These are phyloP conservation scores for Sigmodon hispidus DNA, from an alignment of 2,113 vertebrate genomes.

Conservation along the genomic window DNA sequence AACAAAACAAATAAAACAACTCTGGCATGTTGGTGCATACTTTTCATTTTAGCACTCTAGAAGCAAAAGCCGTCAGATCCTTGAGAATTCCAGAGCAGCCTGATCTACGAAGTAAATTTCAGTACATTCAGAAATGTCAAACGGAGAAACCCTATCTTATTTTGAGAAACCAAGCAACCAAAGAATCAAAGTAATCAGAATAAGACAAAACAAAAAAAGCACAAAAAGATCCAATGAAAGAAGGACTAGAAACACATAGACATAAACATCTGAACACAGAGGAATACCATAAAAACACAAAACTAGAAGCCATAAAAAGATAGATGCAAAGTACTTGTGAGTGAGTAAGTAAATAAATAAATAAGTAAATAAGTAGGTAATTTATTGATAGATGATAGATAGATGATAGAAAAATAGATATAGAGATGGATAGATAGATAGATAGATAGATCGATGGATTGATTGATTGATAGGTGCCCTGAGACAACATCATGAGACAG, in stretches of 20 bases:
- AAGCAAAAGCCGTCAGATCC: background rate
- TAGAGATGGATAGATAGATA: no score
- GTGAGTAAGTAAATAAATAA: background rate
- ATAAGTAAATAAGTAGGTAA: background rate
- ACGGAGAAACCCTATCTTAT: background rate
- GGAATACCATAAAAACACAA: background rate
- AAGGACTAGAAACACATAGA: background rate
- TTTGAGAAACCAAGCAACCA: background rate
- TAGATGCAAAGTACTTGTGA: no score
- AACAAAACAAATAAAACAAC: background rate
- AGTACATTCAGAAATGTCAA: background rate
- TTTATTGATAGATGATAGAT: no score
- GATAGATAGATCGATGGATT: no score
- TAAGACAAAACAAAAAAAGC: background rate
- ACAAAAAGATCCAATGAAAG: background rate
- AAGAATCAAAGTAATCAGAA: background rate
- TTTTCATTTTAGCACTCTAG: background rate
- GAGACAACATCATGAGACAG: background rate
- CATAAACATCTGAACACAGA: background rate
- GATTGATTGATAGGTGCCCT: no score
- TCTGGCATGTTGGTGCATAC: background rate
- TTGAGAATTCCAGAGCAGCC: background rate
- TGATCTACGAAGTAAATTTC: background rate
- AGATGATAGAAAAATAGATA: no score
- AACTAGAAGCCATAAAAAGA: background rate